These are phyloP conservation scores for Erebia palarica DNA, from an alignment of 2,888 invertebrate genomes.

Conservation along the genomic window DNA sequence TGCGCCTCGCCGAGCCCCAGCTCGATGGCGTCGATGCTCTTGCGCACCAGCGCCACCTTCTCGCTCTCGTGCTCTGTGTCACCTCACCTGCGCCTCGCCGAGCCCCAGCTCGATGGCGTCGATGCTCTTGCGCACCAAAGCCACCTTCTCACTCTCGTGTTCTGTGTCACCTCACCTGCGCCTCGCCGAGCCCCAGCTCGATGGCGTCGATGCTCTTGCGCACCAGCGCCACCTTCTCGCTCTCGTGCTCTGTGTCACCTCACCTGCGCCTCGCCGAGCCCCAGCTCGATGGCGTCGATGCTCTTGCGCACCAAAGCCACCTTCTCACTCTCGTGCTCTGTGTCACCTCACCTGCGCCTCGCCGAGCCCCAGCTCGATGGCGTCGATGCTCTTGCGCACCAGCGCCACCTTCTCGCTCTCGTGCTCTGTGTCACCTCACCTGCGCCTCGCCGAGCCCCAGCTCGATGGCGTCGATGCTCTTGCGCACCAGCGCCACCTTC, in stretches of 20 bases:
- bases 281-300: conserved; percentile 97
- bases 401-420: conserved; percentile 92
- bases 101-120: conserved; percentile 98
- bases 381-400: conserved; percentile 96
- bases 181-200: conserved; percentile 97
- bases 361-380: conserved; percentile 97
- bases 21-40: conserved; percentile 98
- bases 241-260: conserved; percentile 85
- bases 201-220: conserved; percentile 98
- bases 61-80: conserved; percentile 86
- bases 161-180: conserved; percentile 91
- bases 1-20: conserved; percentile 98
- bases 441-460: conserved; percentile 98
- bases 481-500: conserved; percentile 93
- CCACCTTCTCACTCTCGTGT: conserved; percentile 90
- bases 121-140: conserved; percentile 95
- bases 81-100: conserved; percentile 97
- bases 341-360: conserved; percentile 97
- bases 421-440: conserved; percentile 85
- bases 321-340: conserved; percentile 89
- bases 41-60: conserved; percentile 93
- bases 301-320: conserved; percentile 95
- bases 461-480: conserved; percentile 98
- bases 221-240: conserved; percentile 92
- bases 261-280: conserved; percentile 97